These are phyloP conservation scores for Acinonyx jubatus DNA, from an alignment of 2,113 vertebrate species.

Conservation along the genomic window DNA sequence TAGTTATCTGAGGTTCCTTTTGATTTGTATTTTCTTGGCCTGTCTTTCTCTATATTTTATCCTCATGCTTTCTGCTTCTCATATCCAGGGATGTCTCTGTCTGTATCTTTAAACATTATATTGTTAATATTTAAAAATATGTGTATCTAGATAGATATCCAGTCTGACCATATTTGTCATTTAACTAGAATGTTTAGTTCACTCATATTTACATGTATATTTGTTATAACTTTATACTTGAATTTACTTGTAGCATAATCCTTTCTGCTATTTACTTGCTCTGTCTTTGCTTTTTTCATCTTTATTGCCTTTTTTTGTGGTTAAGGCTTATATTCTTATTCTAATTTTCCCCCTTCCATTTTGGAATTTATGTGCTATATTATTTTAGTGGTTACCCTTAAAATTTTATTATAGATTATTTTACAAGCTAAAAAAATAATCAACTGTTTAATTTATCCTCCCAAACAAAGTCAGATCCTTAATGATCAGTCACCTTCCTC, in stretches of 20 bases:
- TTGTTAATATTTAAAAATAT: neutral
- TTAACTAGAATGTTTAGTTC: neutral
- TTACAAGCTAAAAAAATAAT: neutral
- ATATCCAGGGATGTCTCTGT: neutral
- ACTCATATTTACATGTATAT: neutral
- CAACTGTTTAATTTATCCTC: neutral
- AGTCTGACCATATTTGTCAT: neutral
- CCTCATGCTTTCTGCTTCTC: neutral
- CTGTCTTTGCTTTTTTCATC: neutral
- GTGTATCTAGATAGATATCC: neutral
- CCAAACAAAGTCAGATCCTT: neutral
- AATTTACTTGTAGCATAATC: neutral
- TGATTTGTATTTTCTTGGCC: neutral
- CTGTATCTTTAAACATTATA: neutral
- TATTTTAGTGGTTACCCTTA: neutral
- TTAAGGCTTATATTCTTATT: neutral
- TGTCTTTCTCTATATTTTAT: neutral
- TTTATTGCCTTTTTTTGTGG: neutral
- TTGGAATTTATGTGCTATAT: neutral
- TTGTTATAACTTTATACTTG: slow-evolving; percentile 3
- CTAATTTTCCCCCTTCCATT: neutral
- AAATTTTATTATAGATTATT: neutral
- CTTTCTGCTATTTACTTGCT: neutral
- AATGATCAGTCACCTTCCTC: neutral
- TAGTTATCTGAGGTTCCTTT: neutral